Conservation (phyloP, 53 echinoderm and acorn worm species). For the Henricia sp. region DNA sequence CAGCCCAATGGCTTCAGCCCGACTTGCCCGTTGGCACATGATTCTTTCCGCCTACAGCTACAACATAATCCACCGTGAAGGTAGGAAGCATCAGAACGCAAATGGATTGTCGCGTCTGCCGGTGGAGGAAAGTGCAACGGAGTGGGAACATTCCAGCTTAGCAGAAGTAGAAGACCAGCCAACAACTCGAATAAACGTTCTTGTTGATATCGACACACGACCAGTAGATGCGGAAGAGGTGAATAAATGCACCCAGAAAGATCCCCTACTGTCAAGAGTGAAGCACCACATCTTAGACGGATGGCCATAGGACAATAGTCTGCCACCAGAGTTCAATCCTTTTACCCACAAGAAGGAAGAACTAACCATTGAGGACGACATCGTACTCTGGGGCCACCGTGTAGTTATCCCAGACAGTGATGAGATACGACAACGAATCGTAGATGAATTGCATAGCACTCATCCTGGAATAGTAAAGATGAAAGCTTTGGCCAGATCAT, state of each 20-base stretch:
- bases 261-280: neutral
- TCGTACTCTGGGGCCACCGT: neutral
- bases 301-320: no score
- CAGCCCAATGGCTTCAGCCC: no score
- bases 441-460: conserved; percentile 45
- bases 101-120: no score
- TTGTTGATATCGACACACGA: neutral
- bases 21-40: no score
- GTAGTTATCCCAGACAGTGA: conserved; percentile 35
- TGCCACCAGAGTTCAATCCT: conserved; percentile 1
- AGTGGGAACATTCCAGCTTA: no score
- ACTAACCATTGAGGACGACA: conserved; percentile 5
- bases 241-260: neutral
- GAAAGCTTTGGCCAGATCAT: conserved; percentile 62
- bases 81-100: no score
- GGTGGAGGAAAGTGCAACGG: conserved; percentile 4
- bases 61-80: no score
- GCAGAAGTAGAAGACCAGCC: no score
- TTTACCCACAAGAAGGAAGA: conserved; percentile 1
- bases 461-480: conserved; percentile 71
- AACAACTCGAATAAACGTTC: no score
- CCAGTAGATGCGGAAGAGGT: neutral
- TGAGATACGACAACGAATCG: neutral
- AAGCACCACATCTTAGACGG: neutral
- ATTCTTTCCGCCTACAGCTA: no score